phyloP scores from a whole-genome alignment of 1,140 invertebrate genomes.

The Dendroctonus ponderosae region DNA sequence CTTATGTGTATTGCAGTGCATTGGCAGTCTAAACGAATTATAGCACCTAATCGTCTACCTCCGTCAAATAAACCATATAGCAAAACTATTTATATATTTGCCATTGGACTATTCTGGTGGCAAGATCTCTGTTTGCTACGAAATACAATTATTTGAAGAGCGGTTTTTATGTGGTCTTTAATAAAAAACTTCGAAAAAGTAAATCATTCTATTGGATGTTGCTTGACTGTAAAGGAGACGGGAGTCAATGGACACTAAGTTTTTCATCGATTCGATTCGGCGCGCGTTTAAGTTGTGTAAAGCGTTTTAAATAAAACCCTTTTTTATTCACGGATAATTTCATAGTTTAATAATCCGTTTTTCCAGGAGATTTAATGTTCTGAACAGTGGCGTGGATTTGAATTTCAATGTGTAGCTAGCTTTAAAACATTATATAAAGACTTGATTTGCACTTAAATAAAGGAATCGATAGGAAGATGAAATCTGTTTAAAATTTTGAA shows the following conservation, averaged over 20 bases:
- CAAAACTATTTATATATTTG: neutral
- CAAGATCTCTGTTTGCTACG: slow-evolving; percentile 4
- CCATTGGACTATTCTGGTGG: neutral
- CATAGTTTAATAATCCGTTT: slow-evolving; percentile 16
- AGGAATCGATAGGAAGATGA: too few relatives aligned
- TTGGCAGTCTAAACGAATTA: too few relatives aligned
- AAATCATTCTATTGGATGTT: slow-evolving; percentile 17
- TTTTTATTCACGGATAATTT: slow-evolving; percentile 9
- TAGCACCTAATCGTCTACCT: too few relatives aligned
- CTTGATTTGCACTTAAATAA: too few relatives aligned
- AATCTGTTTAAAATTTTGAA: too few relatives aligned
- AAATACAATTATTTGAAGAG: slow-evolving; percentile 35
- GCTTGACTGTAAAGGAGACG: slow-evolving; percentile 3
- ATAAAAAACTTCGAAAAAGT: slow-evolving; percentile 23
- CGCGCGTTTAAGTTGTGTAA: slow-evolving; percentile 25
- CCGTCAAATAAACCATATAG: neutral
- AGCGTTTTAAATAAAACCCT: slow-evolving; percentile 26
- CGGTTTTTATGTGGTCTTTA: slow-evolving; percentile 23
- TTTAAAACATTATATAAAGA: too few relatives aligned
- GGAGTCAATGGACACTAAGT: slow-evolving; percentile 18
- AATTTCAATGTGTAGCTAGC: too few relatives aligned
- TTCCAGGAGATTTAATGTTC: slow-evolving; percentile 17
- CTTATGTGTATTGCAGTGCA: too few relatives aligned
- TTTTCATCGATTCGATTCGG: slow-evolving; percentile 27
- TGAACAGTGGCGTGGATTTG: neutral